Percentiles rank a stretch among this genome's conserved stretches.
Conservation (phyloP, 2,797 vertebrate genomes). For the Rallus crepitans region DNA sequence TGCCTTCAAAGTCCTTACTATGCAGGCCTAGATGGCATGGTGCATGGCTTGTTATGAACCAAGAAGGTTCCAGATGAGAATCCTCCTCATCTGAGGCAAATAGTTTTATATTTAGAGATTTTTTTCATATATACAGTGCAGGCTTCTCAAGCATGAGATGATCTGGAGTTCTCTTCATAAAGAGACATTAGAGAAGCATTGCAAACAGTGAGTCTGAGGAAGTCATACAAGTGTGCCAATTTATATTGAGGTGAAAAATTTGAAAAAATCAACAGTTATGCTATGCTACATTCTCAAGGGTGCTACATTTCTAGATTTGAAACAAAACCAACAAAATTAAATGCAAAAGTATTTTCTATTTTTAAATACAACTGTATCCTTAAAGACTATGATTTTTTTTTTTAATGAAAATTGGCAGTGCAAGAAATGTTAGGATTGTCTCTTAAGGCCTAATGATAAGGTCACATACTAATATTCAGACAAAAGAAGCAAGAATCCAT, state of each 20-base stretch:
- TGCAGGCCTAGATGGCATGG: not conserved
- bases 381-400: not conserved
- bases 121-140: not conserved
- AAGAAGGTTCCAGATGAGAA: not conserved
- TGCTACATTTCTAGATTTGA: not conserved
- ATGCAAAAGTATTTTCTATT: not conserved
- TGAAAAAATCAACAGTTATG: not conserved
- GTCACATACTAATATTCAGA: not conserved
- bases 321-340: not conserved
- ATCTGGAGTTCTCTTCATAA: not conserved
- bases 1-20: not conserved
- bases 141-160: not conserved
- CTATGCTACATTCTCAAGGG: not conserved
- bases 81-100: not conserved
- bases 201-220: not conserved
- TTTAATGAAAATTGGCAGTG: not conserved
- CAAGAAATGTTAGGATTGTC: not conserved
- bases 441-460: not conserved
- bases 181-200: not conserved
- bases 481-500: not conserved
- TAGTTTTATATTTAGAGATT: not conserved
- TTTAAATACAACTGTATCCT: not conserved
- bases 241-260: not conserved
- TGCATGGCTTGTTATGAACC: rapidly evolving
- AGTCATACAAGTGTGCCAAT: not conserved